Evolutionary conservation across 2,797 vertebrate species (phyloP), one percentile per base, ranked within the genome.

Genomic region (Monodelphis domestica): DNA sequence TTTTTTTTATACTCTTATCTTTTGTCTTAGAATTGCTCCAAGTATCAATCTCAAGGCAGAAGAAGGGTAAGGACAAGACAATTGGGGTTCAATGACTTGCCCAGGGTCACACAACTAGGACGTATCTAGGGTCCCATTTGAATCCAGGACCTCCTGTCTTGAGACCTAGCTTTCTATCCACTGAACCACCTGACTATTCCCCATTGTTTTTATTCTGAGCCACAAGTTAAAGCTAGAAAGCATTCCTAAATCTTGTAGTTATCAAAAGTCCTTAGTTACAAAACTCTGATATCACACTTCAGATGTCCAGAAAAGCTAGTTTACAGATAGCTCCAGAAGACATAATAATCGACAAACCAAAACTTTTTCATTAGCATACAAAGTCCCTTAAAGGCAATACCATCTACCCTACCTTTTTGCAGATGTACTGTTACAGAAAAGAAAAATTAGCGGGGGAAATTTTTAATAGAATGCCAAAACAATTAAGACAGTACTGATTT

Each of bases 401-500:
- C 14, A 90, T 88, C 50, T 50, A 87, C 24, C 38, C 63, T 87
- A 90, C 89, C 3, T 94, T 95, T 53, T 56, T 95, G 89, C 89
- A 90, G 90, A 33, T 78, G 92, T 97, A 92, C 45, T 93, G 97
- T 96, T 63, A 57, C 30, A 57, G 52, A 90, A 24, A 2, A 38
- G n/a, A 95, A 95, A 91, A 92, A 97, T 96, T 97, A 96, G 89
- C 53, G 88, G 91, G 29, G 89, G 95, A 95, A 87, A 91, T 96
- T 97, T 94, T 98, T 94, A 95, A 96, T 96, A 95, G 63, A 59
- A 94, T 96, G 97, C 98, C 93, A 96, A n/a, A 94, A 89, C 91
- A 59, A 87, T 97, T 96, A 93, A 94, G 97, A 94, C 52, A 0
- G 52, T 96, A 94, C 89, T 95, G 94, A 97, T 97, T 97, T 96